Evolutionary conservation across 2,797 vertebrate genomes (phyloP), one percentile per base, ranked within the genome.

Genomic region (Enteromius paludinosus): DNA sequence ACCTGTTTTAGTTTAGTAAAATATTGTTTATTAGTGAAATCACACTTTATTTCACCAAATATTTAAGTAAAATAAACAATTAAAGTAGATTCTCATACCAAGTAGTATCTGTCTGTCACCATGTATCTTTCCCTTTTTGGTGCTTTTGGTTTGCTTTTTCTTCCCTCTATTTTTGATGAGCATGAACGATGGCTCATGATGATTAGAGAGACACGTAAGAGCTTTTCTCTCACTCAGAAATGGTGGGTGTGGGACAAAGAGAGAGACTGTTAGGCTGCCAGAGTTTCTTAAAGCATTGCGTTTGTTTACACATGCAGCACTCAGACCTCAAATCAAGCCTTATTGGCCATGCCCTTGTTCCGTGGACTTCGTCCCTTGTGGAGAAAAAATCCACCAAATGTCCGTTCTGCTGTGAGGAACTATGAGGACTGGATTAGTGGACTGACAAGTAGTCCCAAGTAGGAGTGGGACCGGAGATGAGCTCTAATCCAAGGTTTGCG

Each of bases 151-250:
- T 62, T 81, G 38, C 12, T 62, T 61, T 49, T 25, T 77, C 18
- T 30, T 56, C n/a, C 11, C 95, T 93, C 91, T 92, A 90, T 91
- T 87, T 82, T 69, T 66, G 73, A 70, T 83, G 41, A 83, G 81
- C 25, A 25, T 82, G 18, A 69, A 25, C 10, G 15, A 62, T 61
- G 52, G 25, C 38, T 76, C 49, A 30, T 47, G 52, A 77, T 77
- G 73, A 33, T 77, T 77, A 38, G 28, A 61, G 28, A 77, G 81
- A 77, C 73, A 65, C 5, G 69, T 49, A 75, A 68, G 47, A 15
- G 64, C 52, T 83, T 83, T 83, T 66, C 73, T 83, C 73, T 77
- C 73, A 61, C 18, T 59, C 10, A 47, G 62, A 59, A 83, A 47
- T 47, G 47, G 61, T 75, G 80, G 62, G 35, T 82, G 45, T 76